Base-by-base conservation (phyloP, 2,888 invertebrate species). In the Cataglyphis albicans region DNA sequence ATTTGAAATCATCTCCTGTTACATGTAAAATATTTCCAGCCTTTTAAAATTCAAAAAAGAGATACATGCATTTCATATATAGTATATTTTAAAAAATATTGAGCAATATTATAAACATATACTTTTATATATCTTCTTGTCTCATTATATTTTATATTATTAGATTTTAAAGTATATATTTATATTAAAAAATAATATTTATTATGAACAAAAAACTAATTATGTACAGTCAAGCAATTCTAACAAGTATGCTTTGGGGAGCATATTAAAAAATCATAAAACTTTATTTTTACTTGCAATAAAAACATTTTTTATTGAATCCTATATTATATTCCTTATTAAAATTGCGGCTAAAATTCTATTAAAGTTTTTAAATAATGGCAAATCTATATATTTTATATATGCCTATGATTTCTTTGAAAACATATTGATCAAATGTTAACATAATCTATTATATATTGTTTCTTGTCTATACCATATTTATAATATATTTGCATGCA, bases 101-200 rank as follows among this genome's bases (percentile, higher is more conserved):
- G 76, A 76, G 76, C 52, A 75, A 48, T 48, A 41, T n/a, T 52
- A 76, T 67, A 67, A 67, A 76, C 25, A 76, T 65, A 76, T n/a
- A 41, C 18, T 48, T 64, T 64, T 65, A 18, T 65, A 48, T 6
- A 65, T 18, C 0, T 21, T 64, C 18, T 65, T 76, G 25, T 65
- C 18, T 38, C 18, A 72, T 38, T 2, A 38, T 75, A 76, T 55
- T 35, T 64, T 44, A 44, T 41, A 18, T 64, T 4, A 35, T 32
- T 67, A 38, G n/a, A 59, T 35, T 72, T 52, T 21, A 55, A 1
- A 57, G 0, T 18, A 38, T 2, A 29, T 29, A 29, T 29, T 29
- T 29, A 29, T 29, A 29, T 29, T 29, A 29, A 29, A 29, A 2
- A 2, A 29, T 57, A 55, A 70, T 21, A n/a, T 41, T 41, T 29